Base-by-base conservation (phyloP, 2,113 vertebrate genomes). In the Pseudorasbora parva region DNA sequence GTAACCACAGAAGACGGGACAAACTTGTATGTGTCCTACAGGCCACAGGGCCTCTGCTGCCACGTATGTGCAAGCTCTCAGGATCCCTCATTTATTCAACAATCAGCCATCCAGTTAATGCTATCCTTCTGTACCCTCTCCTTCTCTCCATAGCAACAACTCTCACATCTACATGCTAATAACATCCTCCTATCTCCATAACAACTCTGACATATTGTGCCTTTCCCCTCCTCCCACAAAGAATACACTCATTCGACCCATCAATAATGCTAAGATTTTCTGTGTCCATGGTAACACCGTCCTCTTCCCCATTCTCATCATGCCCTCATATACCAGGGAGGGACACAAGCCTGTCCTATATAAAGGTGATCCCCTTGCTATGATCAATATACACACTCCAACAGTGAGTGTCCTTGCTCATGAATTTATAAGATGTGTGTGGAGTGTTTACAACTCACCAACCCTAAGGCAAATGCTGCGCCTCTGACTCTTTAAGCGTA, bases 21-120 rank as follows among this genome's bases (percentile, higher is more conserved):
- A 82, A 82, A 37, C 85, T 82, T 71, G 81, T 88, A 88, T 73
- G 82, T 76, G 81, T 86, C 89, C 81, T n/a, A 30, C 74, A 72
- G 85, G 41, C 74, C 77, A 49, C 47, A 45, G 57, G 84, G 88
- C 77, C 90, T 88, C 90, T 89, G 89, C 90, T 90, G 91, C 88
- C 66, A 81, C 74, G 84, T 85, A 85, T 85, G 84, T 87, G 88
- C 88, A 86, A 86, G 88, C 89, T 86, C 79, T 75, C 88, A 79
- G 86, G 76, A 77, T 81, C 84, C 86, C 80, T 82, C 84, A 91
- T 85, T 64, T 74, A 85, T 84, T 90, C 33, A 85, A 85, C 23
- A 81, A 43, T 43, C 45, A 59, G 64, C 81, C 47, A 68, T 59
- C 78, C 56, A 57, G 68, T 72, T 87, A 83, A 72, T 43, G 47